A percentile compares a stretch with the other conserved stretches of the same genome.
Evolutionary conservation across 2,888 invertebrate species (phyloP).

Genomic region (Lasioglossum oenotherae): DNA sequence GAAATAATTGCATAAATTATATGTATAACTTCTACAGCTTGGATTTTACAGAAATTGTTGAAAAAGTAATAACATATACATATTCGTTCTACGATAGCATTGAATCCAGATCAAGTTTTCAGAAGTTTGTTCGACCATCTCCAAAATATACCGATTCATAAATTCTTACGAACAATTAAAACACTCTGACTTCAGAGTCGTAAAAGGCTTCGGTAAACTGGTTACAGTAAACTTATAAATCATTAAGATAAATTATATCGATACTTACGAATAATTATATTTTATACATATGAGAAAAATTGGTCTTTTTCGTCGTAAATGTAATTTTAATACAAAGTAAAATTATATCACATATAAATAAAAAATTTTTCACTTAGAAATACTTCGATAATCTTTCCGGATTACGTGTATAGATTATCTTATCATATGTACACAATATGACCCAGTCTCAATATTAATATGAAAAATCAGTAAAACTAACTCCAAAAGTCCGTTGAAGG

Average conservation of each 20-base stretch:
- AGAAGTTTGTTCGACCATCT: background rate
- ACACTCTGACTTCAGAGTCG: background rate
- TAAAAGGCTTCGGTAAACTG: constrained; percentile 2
- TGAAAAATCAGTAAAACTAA: constrained; percentile 44
- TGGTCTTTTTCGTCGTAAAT: constrained; percentile 38
- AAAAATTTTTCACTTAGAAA: constrained; percentile 39
- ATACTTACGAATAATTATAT: constrained; percentile 31
- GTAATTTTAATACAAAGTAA: constrained; percentile 38
- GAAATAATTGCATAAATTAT: constrained; percentile 57
- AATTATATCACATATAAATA: constrained; percentile 42
- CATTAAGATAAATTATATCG: constrained; percentile 14
- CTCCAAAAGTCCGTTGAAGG: constrained; percentile 45
- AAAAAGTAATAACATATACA: constrained; percentile 51
- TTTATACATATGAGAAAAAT: constrained; percentile 32
- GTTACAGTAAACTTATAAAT: constrained; percentile 27
- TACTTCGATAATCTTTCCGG: constrained; percentile 20
- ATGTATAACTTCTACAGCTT: constrained; percentile 45
- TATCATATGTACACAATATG: constrained; percentile 49
- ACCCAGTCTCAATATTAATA: constrained; percentile 54
- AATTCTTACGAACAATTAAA: constrained; percentile 28
- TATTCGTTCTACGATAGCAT: constrained; percentile 56
- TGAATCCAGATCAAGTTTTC: constrained; percentile 64
- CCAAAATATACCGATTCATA: constrained; percentile 22
- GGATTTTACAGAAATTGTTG: constrained; percentile 45
- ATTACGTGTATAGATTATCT: constrained; percentile 42